phyloP scores from a whole-genome alignment of 2,888 invertebrate species.

The Lottia scabra region DNA sequence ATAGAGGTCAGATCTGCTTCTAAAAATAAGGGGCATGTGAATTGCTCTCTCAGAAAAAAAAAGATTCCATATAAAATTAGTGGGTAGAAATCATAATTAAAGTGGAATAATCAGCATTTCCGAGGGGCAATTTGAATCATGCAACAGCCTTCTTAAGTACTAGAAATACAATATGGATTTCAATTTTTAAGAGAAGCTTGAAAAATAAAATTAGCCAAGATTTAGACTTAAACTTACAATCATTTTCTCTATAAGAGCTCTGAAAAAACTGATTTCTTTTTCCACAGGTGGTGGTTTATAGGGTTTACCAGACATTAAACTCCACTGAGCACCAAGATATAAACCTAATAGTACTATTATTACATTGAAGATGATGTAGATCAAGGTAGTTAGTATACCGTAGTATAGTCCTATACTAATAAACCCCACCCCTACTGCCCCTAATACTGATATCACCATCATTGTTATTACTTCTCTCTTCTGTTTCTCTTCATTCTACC shows the following conservation, averaged over 20 bases:
- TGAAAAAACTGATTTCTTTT: constrained; percentile 29
- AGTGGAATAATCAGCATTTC: too few species aligned
- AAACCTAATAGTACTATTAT: constrained; percentile 37
- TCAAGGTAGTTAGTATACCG: constrained; percentile 39
- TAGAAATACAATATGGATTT: too few species aligned
- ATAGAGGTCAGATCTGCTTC: too few species aligned
- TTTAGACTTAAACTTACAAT: constrained; percentile 36
- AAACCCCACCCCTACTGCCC: constrained; percentile 28
- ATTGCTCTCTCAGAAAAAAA: too few species aligned
- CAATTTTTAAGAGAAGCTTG: too few species aligned
- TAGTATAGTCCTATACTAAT: constrained; percentile 37
- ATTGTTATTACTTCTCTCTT: not conserved
- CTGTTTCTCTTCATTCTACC: not conserved
- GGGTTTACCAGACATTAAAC: constrained; percentile 48
- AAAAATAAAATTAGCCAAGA: too few species aligned
- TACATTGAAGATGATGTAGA: constrained; percentile 34
- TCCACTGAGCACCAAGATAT: constrained; percentile 51
- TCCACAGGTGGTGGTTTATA: constrained; percentile 41
- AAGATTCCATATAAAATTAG: too few species aligned
- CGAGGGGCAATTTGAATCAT: too few species aligned
- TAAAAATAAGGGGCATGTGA: too few species aligned
- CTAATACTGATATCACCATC: constrained; percentile 19
- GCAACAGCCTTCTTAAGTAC: too few species aligned
- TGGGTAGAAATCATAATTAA: too few species aligned
- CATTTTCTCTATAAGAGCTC: constrained; percentile 47